Base-by-base conservation (phyloP, 2,888 invertebrate genomes). In the Exephanes ischioxanthus region DNA sequence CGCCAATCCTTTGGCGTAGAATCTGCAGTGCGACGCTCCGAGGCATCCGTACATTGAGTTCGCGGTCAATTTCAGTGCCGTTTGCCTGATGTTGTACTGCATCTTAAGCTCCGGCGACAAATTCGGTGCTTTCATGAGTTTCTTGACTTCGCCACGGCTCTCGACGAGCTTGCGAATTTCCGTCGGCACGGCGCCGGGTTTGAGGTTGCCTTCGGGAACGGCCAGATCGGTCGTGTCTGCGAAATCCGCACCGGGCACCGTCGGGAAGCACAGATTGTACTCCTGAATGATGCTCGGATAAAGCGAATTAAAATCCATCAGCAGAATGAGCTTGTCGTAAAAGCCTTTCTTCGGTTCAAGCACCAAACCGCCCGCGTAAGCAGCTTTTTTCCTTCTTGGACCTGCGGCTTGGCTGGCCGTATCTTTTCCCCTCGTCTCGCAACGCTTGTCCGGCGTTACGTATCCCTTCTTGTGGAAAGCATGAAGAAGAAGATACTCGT, bases 41-140 rank as follows among this genome's bases (percentile, higher is more conserved):
- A 99, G 95, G 94, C 99, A 99, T 11, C 99, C 99, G 91, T 99
- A 99, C 99, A 99, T 99, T 80, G 99, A 99, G 94, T 99, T 99
- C 0, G 99, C 99, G 0, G 99, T 99, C 80, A 99, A 95, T 94
- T 99, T 99, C 76, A 99, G 95, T 11, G 99, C 99, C 95, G 97
- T 97, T 94, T 99, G 99, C 37, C 99, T 95, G 80, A 99, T 99
- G 92, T 99, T 98, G 92, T 99, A 99, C 94, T 99, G 97, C 96
- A 97, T 96, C 94, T 96, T 96, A 87, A 97, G 95, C 86, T 99
- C 99, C 0, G 95, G 94, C 0, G 97, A 94, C 9, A 98, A 91
- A 92, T 97, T 97, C 0, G 97, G 95, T 4, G 95, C 95, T 90
- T 98, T 98, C 98, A 99, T 98, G 76, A 99, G 93, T 89, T 97